Evolutionary conservation across 2,888 invertebrate species (phyloP), one percentile per base, ranked within the genome.

Genomic region (Philereme transversata): DNA sequence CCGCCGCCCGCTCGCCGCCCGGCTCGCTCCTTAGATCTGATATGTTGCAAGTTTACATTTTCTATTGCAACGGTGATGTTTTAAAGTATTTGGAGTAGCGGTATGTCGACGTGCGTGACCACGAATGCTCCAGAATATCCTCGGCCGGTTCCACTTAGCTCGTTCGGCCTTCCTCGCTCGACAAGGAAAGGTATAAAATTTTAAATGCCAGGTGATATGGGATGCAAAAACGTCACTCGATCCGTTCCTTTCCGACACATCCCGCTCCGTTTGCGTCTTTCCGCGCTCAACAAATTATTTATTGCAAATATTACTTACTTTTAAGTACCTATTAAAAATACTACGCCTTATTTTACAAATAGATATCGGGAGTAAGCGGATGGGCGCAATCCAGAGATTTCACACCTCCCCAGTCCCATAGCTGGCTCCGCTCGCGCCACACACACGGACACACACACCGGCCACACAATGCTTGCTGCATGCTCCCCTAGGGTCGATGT

Each of bases 111-210:
- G 90, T 89, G 88, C 83, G 90, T 90, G 89, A 81, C 89, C 90
- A 88, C 90, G 87, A 90, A 88, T 88, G 88, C 88, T 90, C 90
- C 90, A 89, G 90, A 83, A 77, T 84, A 85, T 86, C 88, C 90
- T 88, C 87, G 87, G 86, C 87, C 88, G 88, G 88, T 86, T 83
- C 89, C 88, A 90, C 88, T 88, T 91, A 90, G 90, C 80, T 87
- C 89, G 86, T 86, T 89, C 90, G 89, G 90, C 91, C 90, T 86
- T 84, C 88, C 90, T 90, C 90, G 90, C 89, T 91, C 90, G 86
- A 86, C 90, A 88, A 89, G 91, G 91, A 92, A 91, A 92, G 91
- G 91, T 92, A 92, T 92, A 92, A 92, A 92, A 92, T 92, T 89
- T 78, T 78, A 86, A 88, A 83, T 84, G 91, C 89, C 90, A 90